Base-by-base conservation (phyloP, 2,797 vertebrate species). In the Catamblyrhynchus diadema region DNA sequence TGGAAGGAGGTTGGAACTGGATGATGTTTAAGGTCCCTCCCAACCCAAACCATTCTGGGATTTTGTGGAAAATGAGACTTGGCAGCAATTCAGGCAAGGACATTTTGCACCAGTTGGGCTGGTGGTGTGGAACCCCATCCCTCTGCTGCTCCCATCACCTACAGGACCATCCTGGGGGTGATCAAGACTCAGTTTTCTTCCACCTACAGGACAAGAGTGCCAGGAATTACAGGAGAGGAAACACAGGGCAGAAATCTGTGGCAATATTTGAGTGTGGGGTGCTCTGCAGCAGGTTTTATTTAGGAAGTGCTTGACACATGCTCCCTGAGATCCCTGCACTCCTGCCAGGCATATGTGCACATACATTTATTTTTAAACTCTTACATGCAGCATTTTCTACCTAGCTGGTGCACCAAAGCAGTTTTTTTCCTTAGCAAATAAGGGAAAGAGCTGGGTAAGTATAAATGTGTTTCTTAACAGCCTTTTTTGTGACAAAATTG, bases 401-500 rank as follows among this genome's bases (percentile, higher is more conserved):
- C 62, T 45, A 35, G 18, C 17, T 27, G 14, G 10, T 37, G 12
- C 60, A 62, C 32, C 51, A 84, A 41, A 59, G 51, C 59, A 17
- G 21, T 71, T n/a, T 83, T 37, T 27, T 59, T 62, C 70, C 70
- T 39, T 42, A 56, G 82, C 27, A 74, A 81, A 41, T 73, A 27
- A 84, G 54, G 24, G 30, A 35, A 62, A 66, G 32, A 74, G 47
- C 66, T 32, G 74, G 47, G 22, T 48, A 27, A 85, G 67, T 85
- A 57, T 2, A 60, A 92, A 85, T 23, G 47, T 81, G 62, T 37
- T 71, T 25, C 42, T 65, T 47, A 53, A 42, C 65, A 81, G 80
- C 54, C 79, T 88, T 54, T 69, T 61, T 91, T 91, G 87, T 83
- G 87, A 72, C 91, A 72, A 42, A 93, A 75, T 48, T 73, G 48